Evolutionary conservation across 92 coral and sea anemone genomes (phyloP), one percentile per base, ranked within the genome.

Genomic region (Pocillopora meandrina): DNA sequence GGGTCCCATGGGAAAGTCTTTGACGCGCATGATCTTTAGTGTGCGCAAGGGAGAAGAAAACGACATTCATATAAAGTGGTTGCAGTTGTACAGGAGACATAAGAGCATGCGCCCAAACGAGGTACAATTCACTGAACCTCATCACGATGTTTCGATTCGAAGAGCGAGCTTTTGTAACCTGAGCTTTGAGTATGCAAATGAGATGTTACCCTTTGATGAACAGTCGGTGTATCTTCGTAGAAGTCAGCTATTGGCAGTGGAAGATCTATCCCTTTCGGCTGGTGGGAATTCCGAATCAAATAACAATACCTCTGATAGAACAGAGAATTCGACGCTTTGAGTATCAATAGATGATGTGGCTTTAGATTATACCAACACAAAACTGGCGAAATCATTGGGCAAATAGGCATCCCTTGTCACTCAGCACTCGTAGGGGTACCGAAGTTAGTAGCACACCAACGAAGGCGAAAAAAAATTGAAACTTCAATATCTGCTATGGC

Each of bases 11-110:
- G 95, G 93, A 0, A 77, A 63, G 64, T 71, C 56, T 35, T 26
- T 92, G 18, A 82, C 87, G 62, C 77, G 87, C 0, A 79, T 91
- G 81, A 72, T 91, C 14, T 76, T 91, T 13, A 87, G 86, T 34
- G 84, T 91, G 20, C 75, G 87, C 10, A 85, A 83, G 19, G 85
- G 83, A 6, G 91, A 91, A 8, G 86, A 76, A 57, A 71, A 84
- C 58, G 68, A 77, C 1, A 65, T 91, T 47, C 70, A 33, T 2
- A 83, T 83, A 20, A 74, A 72, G 65, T 83, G 80, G 86, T 1
- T 83, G 73, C 86, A 83, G 79, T 12, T 83, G 72, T 83, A 73
- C 33, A 74, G 35, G 52, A 72, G 56, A 5, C 78, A 55, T 34
- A 83, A 74, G 20, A 83, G 86, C 34, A 72, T 73, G 86, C 13